Conservation (phyloP, 2,113 vertebrate genomes). For the Atherinomorus stipes region DNA sequence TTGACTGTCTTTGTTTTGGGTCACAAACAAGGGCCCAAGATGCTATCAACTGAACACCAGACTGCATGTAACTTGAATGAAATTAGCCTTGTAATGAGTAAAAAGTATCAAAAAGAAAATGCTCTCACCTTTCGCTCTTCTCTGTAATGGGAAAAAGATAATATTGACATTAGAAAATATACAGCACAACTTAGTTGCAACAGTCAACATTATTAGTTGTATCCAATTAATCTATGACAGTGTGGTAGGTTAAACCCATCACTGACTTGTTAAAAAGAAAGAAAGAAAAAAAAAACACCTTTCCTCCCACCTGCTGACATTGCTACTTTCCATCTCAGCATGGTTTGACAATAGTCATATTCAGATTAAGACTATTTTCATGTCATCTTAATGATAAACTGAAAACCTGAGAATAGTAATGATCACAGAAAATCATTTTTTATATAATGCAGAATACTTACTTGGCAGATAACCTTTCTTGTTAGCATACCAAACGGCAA, state of each 20-base stretch:
- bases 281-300: not conserved
- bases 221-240: not conserved
- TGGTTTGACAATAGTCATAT: not conserved
- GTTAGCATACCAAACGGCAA: conserved; percentile 85
- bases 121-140: conserved; percentile 74
- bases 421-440: not conserved
- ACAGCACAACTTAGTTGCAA: not conserved
- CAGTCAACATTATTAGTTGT: not conserved
- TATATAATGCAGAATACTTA: conserved; percentile 74
- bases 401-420: not conserved
- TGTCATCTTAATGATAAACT: not conserved
- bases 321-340: too few relatives aligned
- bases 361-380: not conserved
- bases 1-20: too few relatives aligned
- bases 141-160: conserved; percentile 65
- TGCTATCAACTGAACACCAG: too few relatives aligned
- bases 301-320: too few relatives aligned
- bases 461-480: conserved; percentile 89
- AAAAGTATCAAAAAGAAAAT: not conserved
- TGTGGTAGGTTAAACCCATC: not conserved
- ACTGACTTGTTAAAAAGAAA: not conserved
- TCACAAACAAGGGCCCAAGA: too few relatives aligned
- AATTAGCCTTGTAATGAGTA: too few relatives aligned
- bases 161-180: too few relatives aligned
- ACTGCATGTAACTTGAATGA: too few relatives aligned